A percentile compares a stretch with the other conserved stretches of the same genome.
Evolutionary conservation across 2,888 invertebrate species (phyloP).

Genomic region (Plutella xylostella): DNA sequence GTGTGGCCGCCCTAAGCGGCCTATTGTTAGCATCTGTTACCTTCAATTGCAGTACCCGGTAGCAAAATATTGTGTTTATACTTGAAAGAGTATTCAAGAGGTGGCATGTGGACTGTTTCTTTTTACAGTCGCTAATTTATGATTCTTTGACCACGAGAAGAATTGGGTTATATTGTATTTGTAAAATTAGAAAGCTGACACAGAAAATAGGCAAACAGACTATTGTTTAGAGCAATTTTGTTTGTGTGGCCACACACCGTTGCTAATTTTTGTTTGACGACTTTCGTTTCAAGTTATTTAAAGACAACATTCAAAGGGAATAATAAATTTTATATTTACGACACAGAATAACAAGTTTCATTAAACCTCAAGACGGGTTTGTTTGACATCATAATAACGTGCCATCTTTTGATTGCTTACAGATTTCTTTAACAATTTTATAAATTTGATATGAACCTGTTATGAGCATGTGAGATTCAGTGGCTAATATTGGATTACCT

Average conservation of each 20-base stretch:
- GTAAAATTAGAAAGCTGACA: slow-evolving; percentile 39
- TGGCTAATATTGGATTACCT: too few relatives aligned
- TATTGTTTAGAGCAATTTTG: background rate
- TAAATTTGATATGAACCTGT: too few relatives aligned
- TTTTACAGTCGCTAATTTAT: slow-evolving; percentile 53
- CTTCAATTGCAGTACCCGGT: slow-evolving; percentile 43
- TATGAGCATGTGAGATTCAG: too few relatives aligned
- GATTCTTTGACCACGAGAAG: slow-evolving; percentile 40
- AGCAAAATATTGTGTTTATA: slow-evolving; percentile 66
- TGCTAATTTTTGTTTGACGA: slow-evolving; percentile 27
- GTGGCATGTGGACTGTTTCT: slow-evolving; percentile 55
- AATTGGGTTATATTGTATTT: slow-evolving; percentile 54
- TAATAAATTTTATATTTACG: too few relatives aligned
- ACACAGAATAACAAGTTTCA: too few relatives aligned
- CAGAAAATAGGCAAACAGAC: background rate
- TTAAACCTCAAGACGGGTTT: too few relatives aligned
- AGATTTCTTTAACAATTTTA: too few relatives aligned
- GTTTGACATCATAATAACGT: too few relatives aligned
- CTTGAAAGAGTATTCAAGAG: slow-evolving; percentile 51
- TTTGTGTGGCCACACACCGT: slow-evolving; percentile 35
- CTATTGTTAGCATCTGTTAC: slow-evolving; percentile 51
- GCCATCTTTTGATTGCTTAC: too few relatives aligned
- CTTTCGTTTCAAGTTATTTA: too few relatives aligned
- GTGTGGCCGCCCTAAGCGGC: slow-evolving; percentile 23
- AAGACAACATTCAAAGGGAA: too few relatives aligned